Conservation (phyloP, 2,888 invertebrate genomes). For the Prosopocoilus inquinatus region DNA sequence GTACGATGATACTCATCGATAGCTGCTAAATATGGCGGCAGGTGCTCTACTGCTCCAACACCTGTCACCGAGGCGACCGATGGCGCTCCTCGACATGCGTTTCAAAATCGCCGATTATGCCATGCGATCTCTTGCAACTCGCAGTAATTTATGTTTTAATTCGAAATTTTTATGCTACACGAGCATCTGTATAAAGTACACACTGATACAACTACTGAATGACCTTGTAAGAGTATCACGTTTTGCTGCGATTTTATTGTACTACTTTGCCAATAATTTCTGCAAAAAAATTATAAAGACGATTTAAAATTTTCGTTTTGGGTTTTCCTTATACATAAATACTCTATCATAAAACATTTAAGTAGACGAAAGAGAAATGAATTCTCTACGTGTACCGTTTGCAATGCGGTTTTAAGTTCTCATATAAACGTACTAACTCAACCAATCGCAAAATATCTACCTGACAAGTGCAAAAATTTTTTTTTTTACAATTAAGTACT, state of each 20-base stretch:
- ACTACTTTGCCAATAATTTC: no score
- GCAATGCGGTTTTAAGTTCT: no score
- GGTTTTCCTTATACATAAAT: no score
- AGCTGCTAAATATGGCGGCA: constrained; percentile 37
- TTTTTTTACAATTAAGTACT: no score
- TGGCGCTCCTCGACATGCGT: constrained; percentile 36
- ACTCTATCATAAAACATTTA: no score
- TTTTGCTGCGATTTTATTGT: background rate
- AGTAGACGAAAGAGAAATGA: no score
- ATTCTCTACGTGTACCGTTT: no score
- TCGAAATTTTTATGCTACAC: background rate
- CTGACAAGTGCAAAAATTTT: no score
- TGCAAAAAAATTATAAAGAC: no score
- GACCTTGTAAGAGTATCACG: background rate
- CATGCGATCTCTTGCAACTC: constrained; percentile 11
- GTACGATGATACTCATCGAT: constrained; percentile 10
- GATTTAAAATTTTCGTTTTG: no score
- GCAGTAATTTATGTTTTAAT: constrained; percentile 20
- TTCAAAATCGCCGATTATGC: constrained; percentile 9
- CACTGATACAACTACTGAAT: background rate
- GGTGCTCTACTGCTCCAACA: constrained; percentile 40
- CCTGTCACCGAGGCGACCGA: constrained; percentile 41
- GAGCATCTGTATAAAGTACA: background rate
- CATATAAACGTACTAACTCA: no score
- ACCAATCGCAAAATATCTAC: no score